phyloP scores from a whole-genome alignment of 2,113 vertebrate genomes.

The Dipodomys spectabilis region DNA sequence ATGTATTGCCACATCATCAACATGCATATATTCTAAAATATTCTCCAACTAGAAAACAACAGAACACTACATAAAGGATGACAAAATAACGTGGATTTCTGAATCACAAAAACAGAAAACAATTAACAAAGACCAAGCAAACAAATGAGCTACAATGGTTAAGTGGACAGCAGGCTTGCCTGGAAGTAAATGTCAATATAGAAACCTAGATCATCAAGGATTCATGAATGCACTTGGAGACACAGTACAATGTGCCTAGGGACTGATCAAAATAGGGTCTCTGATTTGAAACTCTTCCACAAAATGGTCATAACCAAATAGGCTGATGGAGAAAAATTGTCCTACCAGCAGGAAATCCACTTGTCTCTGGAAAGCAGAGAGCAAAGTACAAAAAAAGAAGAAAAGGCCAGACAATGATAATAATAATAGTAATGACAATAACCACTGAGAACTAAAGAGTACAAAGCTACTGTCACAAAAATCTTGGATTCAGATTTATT shows the following conservation, averaged over 20 bases:
- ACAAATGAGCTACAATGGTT: not conserved
- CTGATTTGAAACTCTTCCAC: not conserved
- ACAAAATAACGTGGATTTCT: not conserved
- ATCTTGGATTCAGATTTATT: slow-evolving; percentile 20
- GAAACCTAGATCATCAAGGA: not conserved
- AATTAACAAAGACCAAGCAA: not conserved
- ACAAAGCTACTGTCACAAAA: not conserved
- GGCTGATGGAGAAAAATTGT: not conserved
- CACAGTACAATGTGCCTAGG: not conserved
- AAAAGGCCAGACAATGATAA: too few relatives aligned
- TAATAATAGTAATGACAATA: not conserved
- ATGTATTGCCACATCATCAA: not conserved
- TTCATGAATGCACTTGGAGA: not conserved
- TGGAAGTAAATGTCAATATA: not conserved
- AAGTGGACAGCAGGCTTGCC: not conserved
- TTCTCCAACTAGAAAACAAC: not conserved
- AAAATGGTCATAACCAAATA: not conserved
- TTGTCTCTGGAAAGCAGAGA: not conserved
- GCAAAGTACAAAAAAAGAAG: not conserved
- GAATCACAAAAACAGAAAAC: slow-evolving; percentile 18
- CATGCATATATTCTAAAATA: not conserved
- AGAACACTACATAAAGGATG: not conserved
- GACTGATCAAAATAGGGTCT: not conserved
- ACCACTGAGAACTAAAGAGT: not conserved
- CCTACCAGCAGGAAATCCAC: not conserved